A percentile compares a stretch with the other conserved stretches of the same genome.
Conservation (phyloP, 2,113 vertebrate genomes). For the Pao palembangensis region DNA sequence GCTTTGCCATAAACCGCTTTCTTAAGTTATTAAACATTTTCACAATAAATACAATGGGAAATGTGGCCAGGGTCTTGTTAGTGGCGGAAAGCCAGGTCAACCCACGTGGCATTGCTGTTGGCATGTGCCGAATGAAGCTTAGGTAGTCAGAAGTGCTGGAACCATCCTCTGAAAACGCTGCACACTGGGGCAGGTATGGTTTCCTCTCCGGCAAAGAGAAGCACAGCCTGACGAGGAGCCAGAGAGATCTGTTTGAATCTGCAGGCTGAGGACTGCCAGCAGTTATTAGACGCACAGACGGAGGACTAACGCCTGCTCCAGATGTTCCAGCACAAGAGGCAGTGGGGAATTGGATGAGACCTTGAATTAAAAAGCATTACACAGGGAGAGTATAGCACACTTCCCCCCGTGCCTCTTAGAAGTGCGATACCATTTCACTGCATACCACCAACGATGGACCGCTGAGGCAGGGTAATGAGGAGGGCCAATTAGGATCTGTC, state of each 20-base stretch:
- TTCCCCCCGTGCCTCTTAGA: slow-evolving; percentile 61
- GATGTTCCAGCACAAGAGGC: slow-evolving; percentile 61
- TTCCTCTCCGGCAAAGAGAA: slow-evolving; percentile 1
- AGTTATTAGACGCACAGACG: slow-evolving; percentile 47
- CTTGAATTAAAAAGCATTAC: slow-evolving; percentile 73
- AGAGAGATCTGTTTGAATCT: slow-evolving; percentile 22
- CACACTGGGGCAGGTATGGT: slow-evolving; percentile 8
- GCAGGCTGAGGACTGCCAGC: slow-evolving; percentile 45
- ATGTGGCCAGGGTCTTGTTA: slow-evolving; percentile 50
- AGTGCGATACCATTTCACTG: slow-evolving; percentile 65
- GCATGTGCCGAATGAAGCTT: slow-evolving; percentile 26
- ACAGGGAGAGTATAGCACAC: slow-evolving; percentile 54
- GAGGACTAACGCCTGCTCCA: slow-evolving; percentile 62
- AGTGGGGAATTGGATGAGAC: slow-evolving; percentile 68
- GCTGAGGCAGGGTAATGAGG: slow-evolving; percentile 56
- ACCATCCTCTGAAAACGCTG: slow-evolving; percentile 8
- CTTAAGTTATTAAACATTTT: slow-evolving; percentile 71
- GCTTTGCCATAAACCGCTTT: slow-evolving; percentile 67
- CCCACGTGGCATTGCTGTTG: slow-evolving; percentile 22
- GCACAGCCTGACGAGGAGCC: slow-evolving; percentile 16
- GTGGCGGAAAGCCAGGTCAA: slow-evolving; percentile 40
- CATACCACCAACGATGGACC: slow-evolving; percentile 65
- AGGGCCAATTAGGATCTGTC: slow-evolving; percentile 66
- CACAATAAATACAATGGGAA: slow-evolving; percentile 69
- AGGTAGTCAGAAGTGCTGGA: not conserved